These are phyloP conservation scores for Cyanocitta stelleri DNA, from an alignment of 2,113 vertebrate species.

Conservation along the genomic window DNA sequence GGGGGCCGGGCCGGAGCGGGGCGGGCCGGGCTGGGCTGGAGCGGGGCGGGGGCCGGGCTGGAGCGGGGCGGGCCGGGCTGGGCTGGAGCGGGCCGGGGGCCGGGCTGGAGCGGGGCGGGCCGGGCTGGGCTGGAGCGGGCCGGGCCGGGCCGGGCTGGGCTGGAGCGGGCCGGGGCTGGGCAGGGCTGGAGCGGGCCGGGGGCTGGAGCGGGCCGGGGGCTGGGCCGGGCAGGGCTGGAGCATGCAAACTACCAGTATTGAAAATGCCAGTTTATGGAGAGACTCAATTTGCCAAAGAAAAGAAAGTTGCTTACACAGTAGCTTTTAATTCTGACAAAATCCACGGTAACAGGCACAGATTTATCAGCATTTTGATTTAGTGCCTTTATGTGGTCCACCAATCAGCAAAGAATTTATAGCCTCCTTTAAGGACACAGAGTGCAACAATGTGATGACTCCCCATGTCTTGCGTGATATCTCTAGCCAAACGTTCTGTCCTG, in stretches of 20 bases:
- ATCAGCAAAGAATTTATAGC: slow-evolving; percentile 88
- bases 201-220: too few species aligned
- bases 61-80: too few species aligned
- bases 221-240: too few species aligned
- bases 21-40: too few species aligned
- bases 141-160: too few species aligned
- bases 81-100: too few species aligned
- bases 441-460: slow-evolving; percentile 81
- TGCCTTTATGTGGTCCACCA: slow-evolving; percentile 83
- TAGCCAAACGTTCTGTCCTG: slow-evolving; percentile 83
- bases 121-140: too few species aligned
- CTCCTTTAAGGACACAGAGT: slow-evolving; percentile 85
- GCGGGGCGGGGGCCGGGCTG: too few species aligned
- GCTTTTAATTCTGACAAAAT: slow-evolving; percentile 85
- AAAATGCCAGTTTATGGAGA: background rate
- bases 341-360: slow-evolving; percentile 82
- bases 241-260: background rate
- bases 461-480: slow-evolving; percentile 82
- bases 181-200: too few species aligned
- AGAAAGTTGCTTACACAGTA: slow-evolving; percentile 73
- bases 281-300: background rate
- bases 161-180: too few species aligned
- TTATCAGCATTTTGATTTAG: slow-evolving; percentile 82
- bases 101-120: too few species aligned
- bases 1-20: too few species aligned